Evolutionary conservation across 1,140 invertebrate genomes (phyloP), one percentile per base, ranked within the genome.

Genomic region (Nixonia krombeini): DNA sequence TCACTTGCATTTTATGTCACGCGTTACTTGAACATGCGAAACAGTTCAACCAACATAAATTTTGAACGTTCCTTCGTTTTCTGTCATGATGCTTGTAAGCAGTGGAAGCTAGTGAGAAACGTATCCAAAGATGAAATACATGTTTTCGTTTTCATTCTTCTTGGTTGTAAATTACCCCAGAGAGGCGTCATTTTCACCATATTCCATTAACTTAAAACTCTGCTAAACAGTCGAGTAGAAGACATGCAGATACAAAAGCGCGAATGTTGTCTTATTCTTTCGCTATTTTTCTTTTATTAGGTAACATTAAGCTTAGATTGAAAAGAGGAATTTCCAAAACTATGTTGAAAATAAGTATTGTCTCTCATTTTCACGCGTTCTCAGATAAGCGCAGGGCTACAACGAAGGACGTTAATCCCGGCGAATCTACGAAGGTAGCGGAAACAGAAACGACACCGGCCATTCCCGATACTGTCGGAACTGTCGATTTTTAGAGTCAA

Each of bases 41-140:
- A 51, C 41, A 65, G 41, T 57, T 57, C 35, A 18, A n/a, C 9
- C 17, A 16, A 35, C 44, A 65, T 58, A 58, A 58, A 65, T 65
- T 53, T 52, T 37, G 5, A 2, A 4, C 29, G 29, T 58, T 66
- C 55, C 49, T 66, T 58, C 47, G 29, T 58, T 66, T 59, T 42
- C 59, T 58, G 41, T 64, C 53, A 58, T 58, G 56, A 47, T 42
- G 35, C 44, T 57, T 49, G 55, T 55, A 53, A 58, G 49, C 42
- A 59, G 37, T 7, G 53, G 50, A 55, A 59, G 37, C 44, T 28
- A 41, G 15, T 41, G 12, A 28, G 8, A 41, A 51, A n/a, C 29
- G 7, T 6, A 10, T 13, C n/a, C 13, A 23, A 12, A 31, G 45
- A 56, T 53, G 47, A 66, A 38, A 56, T 55, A 51, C 53, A 53